Evolutionary conservation across 2,888 invertebrate genomes (phyloP).

Genomic region (Teinopalpus imperialis): DNA sequence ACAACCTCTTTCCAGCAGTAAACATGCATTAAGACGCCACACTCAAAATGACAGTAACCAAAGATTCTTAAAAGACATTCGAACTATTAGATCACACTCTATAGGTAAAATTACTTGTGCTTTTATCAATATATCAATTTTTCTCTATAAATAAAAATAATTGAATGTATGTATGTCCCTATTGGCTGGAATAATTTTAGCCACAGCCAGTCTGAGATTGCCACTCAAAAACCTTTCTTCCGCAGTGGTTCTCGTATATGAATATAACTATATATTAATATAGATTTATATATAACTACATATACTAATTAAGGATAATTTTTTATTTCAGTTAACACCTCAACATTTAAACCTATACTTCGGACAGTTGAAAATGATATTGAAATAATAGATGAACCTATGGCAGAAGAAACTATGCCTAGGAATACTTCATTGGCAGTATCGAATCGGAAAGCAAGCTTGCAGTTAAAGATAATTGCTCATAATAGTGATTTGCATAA

Average conservation of each 20-base stretch:
- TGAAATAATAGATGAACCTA: slow-evolving; percentile 66
- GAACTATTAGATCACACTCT: slow-evolving; percentile 41
- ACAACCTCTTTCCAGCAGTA: slow-evolving; percentile 44
- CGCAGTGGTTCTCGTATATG: too few relatives aligned
- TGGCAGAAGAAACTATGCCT: slow-evolving; percentile 55
- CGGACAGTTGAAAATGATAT: slow-evolving; percentile 75
- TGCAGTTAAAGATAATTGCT: slow-evolving; percentile 71
- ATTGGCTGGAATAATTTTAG: too few relatives aligned
- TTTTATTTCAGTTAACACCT: slow-evolving; percentile 37
- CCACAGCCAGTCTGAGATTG: too few relatives aligned
- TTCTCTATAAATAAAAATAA: too few relatives aligned
- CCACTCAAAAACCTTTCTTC: too few relatives aligned
- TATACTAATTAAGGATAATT: neutral
- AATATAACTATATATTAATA: too few relatives aligned
- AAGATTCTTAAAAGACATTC: slow-evolving; percentile 48
- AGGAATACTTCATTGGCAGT: slow-evolving; percentile 36
- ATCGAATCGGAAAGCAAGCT: slow-evolving; percentile 56
- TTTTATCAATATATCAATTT: too few relatives aligned
- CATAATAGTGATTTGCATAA: slow-evolving; percentile 59
- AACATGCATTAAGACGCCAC: slow-evolving; percentile 21
- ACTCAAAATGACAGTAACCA: slow-evolving; percentile 36
- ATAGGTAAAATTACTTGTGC: too few relatives aligned
- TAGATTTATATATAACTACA: too few relatives aligned
- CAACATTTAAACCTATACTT: slow-evolving; percentile 59
- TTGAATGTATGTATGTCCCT: too few relatives aligned